phyloP scores from a whole-genome alignment of 2,888 invertebrate species.

The Stictocephala bisonia region DNA sequence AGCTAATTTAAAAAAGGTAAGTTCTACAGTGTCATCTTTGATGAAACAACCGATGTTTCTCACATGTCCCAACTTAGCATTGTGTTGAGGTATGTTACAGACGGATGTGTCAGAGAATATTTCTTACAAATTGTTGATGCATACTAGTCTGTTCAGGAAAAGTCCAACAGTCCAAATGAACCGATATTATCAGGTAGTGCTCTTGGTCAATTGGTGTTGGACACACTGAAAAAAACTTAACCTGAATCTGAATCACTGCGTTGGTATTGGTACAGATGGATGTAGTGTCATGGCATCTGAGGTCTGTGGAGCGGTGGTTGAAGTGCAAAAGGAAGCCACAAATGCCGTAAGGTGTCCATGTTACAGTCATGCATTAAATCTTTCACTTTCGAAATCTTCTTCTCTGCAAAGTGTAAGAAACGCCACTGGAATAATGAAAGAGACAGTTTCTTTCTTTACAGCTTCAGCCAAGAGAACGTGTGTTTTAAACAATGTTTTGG shows the following conservation, averaged over 20 bases:
- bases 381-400: slow-evolving; percentile 48
- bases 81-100: slow-evolving; percentile 56
- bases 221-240: not conserved
- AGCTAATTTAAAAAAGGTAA: slow-evolving; percentile 43
- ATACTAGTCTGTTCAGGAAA: slow-evolving; percentile 35
- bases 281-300: slow-evolving; percentile 52
- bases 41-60: slow-evolving; percentile 60
- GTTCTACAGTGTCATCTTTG: slow-evolving; percentile 59
- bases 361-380: slow-evolving; percentile 50
- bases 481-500: slow-evolving; percentile 37
- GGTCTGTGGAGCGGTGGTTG: slow-evolving; percentile 45
- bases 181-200: too few species aligned
- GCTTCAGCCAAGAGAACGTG: slow-evolving; percentile 46
- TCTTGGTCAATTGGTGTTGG: not conserved
- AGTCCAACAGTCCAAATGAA: not conserved
- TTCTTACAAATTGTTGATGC: slow-evolving; percentile 58
- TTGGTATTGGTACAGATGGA: slow-evolving; percentile 53
- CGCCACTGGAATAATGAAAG: slow-evolving; percentile 48
- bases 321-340: slow-evolving; percentile 45
- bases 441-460: slow-evolving; percentile 48
- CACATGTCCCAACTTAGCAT: slow-evolving; percentile 59
- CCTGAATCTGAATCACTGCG: slow-evolving; percentile 46
- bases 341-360: slow-evolving; percentile 49
- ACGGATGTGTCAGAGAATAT: slow-evolving; percentile 52
- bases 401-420: slow-evolving; percentile 49